These are phyloP conservation scores for Hypomesus transpacificus DNA, from an alignment of 2,113 vertebrate species.

Conservation along the genomic window DNA sequence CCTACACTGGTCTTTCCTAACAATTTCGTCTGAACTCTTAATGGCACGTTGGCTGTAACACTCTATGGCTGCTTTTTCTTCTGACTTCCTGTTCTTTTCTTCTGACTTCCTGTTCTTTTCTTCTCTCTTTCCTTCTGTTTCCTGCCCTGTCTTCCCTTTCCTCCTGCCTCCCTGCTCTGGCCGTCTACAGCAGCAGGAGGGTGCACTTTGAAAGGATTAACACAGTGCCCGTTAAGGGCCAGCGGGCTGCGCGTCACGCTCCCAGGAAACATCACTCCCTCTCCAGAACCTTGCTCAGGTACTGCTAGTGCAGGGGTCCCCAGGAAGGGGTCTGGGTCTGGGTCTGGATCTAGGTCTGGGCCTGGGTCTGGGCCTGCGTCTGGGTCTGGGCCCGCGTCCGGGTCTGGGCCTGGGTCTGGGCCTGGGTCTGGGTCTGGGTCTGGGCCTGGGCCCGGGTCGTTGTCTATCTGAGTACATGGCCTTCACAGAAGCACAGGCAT, in stretches of 20 bases:
- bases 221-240: slow-evolving; percentile 86
- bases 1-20: slow-evolving; percentile 18
- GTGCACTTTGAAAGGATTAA: slow-evolving; percentile 93
- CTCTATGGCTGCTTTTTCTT: slow-evolving; percentile 40
- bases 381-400: not conserved
- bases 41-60: slow-evolving; percentile 39
- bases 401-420: not conserved
- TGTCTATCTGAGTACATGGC: too few species aligned
- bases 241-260: slow-evolving; percentile 79
- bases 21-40: slow-evolving; percentile 42
- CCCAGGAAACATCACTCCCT: slow-evolving; percentile 85
- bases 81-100: slow-evolving; percentile 48
- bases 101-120: slow-evolving; percentile 58
- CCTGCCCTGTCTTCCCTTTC: slow-evolving; percentile 15
- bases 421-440: too few species aligned
- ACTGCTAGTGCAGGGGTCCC: slow-evolving; percentile 52
- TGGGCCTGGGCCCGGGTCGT: too few species aligned
- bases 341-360: too few species aligned
- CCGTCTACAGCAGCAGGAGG: slow-evolving; percentile 81
- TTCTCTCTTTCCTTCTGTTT: slow-evolving; percentile 49
- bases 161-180: slow-evolving; percentile 16
- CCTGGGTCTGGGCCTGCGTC: too few species aligned
- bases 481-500: too few species aligned
- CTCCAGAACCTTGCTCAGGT: slow-evolving; percentile 95
- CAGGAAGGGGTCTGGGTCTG: slow-evolving; percentile 1